phyloP scores from a whole-genome alignment of 2,113 vertebrate genomes.

The Syngnathus scovelli region DNA sequence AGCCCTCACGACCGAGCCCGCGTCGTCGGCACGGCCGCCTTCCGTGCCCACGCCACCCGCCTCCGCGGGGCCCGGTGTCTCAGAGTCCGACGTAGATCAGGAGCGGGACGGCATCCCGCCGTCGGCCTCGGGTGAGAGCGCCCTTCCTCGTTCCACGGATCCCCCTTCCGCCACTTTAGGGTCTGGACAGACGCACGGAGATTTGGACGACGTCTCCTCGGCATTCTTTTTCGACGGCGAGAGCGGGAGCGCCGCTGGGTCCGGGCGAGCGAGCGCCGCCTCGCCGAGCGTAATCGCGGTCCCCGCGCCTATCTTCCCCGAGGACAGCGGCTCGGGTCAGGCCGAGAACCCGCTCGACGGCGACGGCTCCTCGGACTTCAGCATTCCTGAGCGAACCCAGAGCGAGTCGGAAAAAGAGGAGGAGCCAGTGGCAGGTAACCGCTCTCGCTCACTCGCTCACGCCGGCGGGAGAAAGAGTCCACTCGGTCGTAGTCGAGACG shows the following conservation, averaged over 20 bases:
- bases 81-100: slow-evolving; percentile 77
- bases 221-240: slow-evolving; percentile 74
- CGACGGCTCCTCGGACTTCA: slow-evolving; percentile 94
- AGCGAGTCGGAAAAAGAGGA: slow-evolving; percentile 68
- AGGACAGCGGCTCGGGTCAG: slow-evolving; percentile 89
- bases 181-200: slow-evolving; percentile 35
- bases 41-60: slow-evolving; percentile 23
- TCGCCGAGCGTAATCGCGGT: slow-evolving; percentile 51
- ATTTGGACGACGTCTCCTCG: slow-evolving; percentile 60
- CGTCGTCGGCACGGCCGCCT: slow-evolving; percentile 57
- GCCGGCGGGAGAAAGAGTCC: slow-evolving; percentile 9
- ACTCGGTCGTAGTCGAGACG: neutral
- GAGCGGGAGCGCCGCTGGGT: slow-evolving; percentile 53
- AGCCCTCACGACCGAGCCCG: slow-evolving; percentile 56
- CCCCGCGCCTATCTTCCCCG: slow-evolving; percentile 63
- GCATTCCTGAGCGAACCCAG: slow-evolving; percentile 82
- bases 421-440: slow-evolving; percentile 82
- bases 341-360: slow-evolving; percentile 87
- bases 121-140: slow-evolving; percentile 62
- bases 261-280: slow-evolving; percentile 22
- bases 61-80: no score
- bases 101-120: slow-evolving; percentile 68
- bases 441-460: slow-evolving; percentile 22
- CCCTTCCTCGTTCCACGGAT: slow-evolving; percentile 15
- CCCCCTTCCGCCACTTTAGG: slow-evolving; percentile 19